Conservation (phyloP, 2,888 invertebrate genomes). For the Camponotus fellah region DNA sequence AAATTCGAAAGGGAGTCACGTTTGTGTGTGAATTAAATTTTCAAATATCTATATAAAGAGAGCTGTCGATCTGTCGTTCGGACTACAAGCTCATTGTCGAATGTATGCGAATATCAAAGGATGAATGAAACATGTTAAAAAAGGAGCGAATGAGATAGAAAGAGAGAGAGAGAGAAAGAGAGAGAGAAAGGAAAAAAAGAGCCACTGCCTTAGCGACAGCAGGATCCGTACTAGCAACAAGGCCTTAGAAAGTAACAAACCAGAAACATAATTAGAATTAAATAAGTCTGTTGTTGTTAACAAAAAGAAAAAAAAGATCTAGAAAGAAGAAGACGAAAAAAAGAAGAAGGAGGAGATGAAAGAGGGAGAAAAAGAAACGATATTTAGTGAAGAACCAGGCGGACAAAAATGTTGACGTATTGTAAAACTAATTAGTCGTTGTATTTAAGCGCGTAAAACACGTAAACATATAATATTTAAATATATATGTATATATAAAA, state of each 20-base stretch:
- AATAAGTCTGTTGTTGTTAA: slow-evolving; percentile 82
- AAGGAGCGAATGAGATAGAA: slow-evolving; percentile 1
- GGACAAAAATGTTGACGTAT: slow-evolving; percentile 70
- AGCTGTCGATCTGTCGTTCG: slow-evolving; percentile 29
- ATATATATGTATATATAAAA: slow-evolving; percentile 25
- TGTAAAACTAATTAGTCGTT: slow-evolving; percentile 74
- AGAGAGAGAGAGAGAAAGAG: slow-evolving; percentile 49
- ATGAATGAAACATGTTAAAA: not conserved
- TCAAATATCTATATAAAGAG: not conserved
- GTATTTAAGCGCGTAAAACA: slow-evolving; percentile 69
- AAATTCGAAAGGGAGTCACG: not conserved
- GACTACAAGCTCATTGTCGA: not conserved
- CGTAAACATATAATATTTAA: slow-evolving; percentile 40
- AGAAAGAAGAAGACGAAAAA: slow-evolving; percentile 41
- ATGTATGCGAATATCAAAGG: not conserved
- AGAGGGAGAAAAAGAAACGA: slow-evolving; percentile 37
- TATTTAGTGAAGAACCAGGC: slow-evolving; percentile 62
- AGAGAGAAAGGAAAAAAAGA: slow-evolving; percentile 71
- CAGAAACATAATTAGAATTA: slow-evolving; percentile 82
- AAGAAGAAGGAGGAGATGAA: slow-evolving; percentile 13
- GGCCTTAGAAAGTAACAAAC: slow-evolving; percentile 82
- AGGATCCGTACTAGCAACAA: slow-evolving; percentile 76
- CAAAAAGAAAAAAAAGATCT: slow-evolving; percentile 54
- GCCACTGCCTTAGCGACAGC: slow-evolving; percentile 81
- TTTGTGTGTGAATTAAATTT: slow-evolving; percentile 13